Percentiles rank a stretch among this genome's conserved stretches.
phyloP scores from a whole-genome alignment of 2,888 invertebrate genomes.

The Plagodis dolabraria region DNA sequence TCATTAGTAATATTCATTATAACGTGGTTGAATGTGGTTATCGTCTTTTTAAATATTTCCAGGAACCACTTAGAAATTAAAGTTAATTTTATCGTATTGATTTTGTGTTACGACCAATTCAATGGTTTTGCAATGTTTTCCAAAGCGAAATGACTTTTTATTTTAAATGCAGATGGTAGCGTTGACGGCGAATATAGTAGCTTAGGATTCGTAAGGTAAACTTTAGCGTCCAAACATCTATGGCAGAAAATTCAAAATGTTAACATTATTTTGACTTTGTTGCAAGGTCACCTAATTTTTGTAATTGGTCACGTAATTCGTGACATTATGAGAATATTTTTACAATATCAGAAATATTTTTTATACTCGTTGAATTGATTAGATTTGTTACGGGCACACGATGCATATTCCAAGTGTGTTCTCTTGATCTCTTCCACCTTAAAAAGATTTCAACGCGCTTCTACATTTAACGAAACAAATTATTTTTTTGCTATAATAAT shows the following conservation, averaged over 20 bases:
- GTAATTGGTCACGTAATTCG: too few species aligned
- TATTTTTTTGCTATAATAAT: too few species aligned
- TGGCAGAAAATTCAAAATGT: too few species aligned
- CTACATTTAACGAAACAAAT: not conserved
- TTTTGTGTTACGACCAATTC: not conserved
- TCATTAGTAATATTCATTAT: not conserved
- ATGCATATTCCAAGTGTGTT: too few species aligned
- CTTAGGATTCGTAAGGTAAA: too few species aligned
- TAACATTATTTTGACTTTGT: too few species aligned
- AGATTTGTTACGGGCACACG: too few species aligned
- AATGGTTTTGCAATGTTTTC: not conserved
- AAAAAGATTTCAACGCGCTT: constrained; percentile 30
- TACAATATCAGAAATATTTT: not conserved
- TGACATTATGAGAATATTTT: too few species aligned
- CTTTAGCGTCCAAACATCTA: too few species aligned
- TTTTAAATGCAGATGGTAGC: not conserved
- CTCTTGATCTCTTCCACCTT: constrained; percentile 8
- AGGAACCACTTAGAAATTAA: constrained; percentile 13
- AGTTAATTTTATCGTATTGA: not conserved
- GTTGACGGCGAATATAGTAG: too few species aligned
- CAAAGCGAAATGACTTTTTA: not conserved
- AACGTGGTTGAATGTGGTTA: constrained; percentile 8
- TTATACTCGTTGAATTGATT: not conserved
- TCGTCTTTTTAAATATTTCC: constrained; percentile 14
- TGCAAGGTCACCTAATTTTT: too few species aligned